phyloP scores from a whole-genome alignment of 2,888 invertebrate species.

The Orthosia incerta region DNA sequence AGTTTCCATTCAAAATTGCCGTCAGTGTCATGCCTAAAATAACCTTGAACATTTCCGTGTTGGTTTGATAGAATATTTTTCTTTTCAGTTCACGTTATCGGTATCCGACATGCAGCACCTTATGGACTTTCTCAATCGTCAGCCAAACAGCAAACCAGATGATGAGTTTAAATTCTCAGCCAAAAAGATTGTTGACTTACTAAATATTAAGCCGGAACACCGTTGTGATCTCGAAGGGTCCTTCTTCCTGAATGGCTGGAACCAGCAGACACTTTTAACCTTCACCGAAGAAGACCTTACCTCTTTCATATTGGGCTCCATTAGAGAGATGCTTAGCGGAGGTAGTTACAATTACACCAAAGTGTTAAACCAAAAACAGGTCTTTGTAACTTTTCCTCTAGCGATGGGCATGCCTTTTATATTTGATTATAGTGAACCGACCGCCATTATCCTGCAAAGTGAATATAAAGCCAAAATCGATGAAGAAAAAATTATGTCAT shows the following conservation, averaged over 20 bases:
- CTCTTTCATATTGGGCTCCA: conserved; percentile 79
- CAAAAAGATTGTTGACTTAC: conserved; percentile 89
- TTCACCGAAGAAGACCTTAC: conserved; percentile 89
- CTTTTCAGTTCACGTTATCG: conserved; percentile 72
- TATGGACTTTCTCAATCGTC: conserved; percentile 60
- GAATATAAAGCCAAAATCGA: conserved; percentile 51
- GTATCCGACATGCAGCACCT: conserved; percentile 82
- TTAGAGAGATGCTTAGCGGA: conserved; percentile 82
- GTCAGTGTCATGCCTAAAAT: too few relatives aligned
- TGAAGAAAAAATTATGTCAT: conserved; percentile 57
- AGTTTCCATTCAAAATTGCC: too few relatives aligned
- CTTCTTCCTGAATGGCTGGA: conserved; percentile 83
- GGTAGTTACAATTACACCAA: conserved; percentile 91
- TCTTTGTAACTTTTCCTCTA: conserved; percentile 92
- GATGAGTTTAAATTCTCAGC: conserved; percentile 85
- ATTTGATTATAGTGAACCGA: conserved; percentile 91
- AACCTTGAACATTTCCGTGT: too few relatives aligned
- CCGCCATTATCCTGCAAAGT: conserved; percentile 85
- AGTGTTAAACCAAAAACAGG: conserved; percentile 90
- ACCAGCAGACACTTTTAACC: conserved; percentile 86
- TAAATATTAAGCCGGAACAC: conserved; percentile 90
- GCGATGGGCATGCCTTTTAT: conserved; percentile 93
- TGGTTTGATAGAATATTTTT: too few relatives aligned
- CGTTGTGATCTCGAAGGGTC: conserved; percentile 91
- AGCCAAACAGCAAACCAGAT: conserved; percentile 53